Conservation (phyloP, 2,888 invertebrate genomes). For the Drosophila barbarae region DNA sequence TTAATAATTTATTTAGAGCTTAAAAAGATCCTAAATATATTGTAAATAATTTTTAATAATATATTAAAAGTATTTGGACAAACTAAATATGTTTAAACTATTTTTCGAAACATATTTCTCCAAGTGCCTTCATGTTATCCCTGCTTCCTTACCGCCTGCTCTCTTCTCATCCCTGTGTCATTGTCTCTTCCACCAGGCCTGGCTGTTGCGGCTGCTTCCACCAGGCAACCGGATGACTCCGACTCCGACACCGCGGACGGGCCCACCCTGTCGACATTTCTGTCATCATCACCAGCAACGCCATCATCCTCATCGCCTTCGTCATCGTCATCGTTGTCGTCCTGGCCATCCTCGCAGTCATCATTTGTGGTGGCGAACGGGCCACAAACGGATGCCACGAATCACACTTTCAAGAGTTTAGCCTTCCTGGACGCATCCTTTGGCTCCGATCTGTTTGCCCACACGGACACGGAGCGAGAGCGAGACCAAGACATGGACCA, state of each 20-base stretch:
- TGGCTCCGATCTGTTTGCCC: conserved; percentile 49
- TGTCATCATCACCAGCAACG: conserved; percentile 18
- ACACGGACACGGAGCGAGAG: conserved; percentile 40
- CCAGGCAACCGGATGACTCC: conserved; percentile 41
- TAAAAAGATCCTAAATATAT: too few relatives aligned
- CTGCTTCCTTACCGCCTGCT: neutral
- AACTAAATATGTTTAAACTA: neutral
- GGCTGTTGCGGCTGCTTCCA: conserved; percentile 43
- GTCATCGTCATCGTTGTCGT: neutral
- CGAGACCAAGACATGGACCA: conserved; percentile 27
- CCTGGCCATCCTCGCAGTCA: conserved; percentile 21
- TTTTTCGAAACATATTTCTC: conserved; percentile 15
- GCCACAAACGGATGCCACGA: conserved; percentile 62
- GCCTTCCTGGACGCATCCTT: conserved; percentile 65
- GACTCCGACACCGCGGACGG: conserved; percentile 42
- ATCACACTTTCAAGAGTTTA: conserved; percentile 75
- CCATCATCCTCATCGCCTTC: conserved; percentile 6
- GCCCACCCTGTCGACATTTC: conserved; percentile 36
- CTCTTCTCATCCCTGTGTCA: conserved; percentile 8
- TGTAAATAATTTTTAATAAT: neutral
- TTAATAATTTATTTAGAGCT: too few relatives aligned
- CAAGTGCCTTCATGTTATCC: conserved; percentile 7
- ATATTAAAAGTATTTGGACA: neutral
- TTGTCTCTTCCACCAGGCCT: conserved; percentile 49
- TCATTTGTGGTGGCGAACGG: conserved; percentile 38